Evolutionary conservation across 1,140 invertebrate genomes (phyloP).

Genomic region (Nephila pilipes): DNA sequence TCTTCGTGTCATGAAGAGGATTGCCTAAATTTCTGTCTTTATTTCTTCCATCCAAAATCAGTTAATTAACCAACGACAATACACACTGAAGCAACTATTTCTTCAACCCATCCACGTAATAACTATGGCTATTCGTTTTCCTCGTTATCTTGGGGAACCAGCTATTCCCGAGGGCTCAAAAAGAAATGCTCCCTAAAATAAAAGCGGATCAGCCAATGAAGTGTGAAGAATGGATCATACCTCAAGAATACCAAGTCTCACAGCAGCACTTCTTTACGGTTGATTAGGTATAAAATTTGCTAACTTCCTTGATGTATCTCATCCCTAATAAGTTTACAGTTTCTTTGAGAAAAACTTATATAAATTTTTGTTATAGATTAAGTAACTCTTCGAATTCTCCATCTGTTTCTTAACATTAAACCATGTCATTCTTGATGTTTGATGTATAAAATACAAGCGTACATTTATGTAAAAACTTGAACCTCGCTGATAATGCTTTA

Average conservation of each 20-base stretch:
- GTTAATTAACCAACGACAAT: background rate
- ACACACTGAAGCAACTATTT: background rate
- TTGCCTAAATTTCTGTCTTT: background rate
- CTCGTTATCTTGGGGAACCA: background rate
- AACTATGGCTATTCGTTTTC: background rate
- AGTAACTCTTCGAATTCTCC: too few species aligned
- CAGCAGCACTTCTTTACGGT: background rate
- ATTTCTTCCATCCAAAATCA: background rate
- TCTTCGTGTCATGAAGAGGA: too few species aligned
- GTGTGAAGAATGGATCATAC: background rate
- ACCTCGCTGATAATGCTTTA: too few species aligned
- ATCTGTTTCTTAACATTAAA: too few species aligned
- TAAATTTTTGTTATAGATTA: too few species aligned
- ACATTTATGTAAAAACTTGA: too few species aligned
- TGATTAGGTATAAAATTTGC: too few species aligned
- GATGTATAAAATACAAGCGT: too few species aligned
- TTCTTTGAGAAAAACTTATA: too few species aligned
- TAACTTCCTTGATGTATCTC: too few species aligned
- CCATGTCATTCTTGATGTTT: too few species aligned
- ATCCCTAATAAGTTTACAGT: too few species aligned
- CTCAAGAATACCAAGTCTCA: background rate
- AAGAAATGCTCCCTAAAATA: background rate
- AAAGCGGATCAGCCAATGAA: background rate
- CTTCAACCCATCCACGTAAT: background rate
- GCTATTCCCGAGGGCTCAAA: background rate